Base-by-base conservation (phyloP, 2,888 invertebrate genomes). In the Drosophila flavopinicola region DNA sequence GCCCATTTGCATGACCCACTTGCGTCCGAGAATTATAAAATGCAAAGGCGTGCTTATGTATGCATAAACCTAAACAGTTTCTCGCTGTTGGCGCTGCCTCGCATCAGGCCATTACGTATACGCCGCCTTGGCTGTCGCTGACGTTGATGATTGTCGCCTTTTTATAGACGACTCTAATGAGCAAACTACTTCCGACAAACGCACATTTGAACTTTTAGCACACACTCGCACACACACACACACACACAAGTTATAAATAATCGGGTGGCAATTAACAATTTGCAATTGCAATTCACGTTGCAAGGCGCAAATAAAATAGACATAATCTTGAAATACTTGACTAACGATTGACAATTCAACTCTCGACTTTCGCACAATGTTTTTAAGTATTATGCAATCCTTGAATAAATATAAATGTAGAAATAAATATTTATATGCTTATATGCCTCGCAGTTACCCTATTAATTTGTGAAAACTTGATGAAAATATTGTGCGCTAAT, bases 171-270 rank as follows among this genome's bases (percentile, higher is more conserved):
- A 53, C 44, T 75, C 51, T 61, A 78, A 66, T 69, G 72, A 52
- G 65, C 59, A 72, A 84, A 72, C 75, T 51, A 72, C 78, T 84
- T 80, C 84, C 84, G 78, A 59, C 66, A 71, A 77, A 75, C 77
- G 84, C 79, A 84, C 72, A 77, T 47, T 79, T 84, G 69, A 80
- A 84, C 80, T 77, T 79, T 83, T 24, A 30, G 15, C 42, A 51
- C 37, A 52, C 42, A 45, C 17, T 6, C 23, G 20, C 30, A 39
- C 24, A 11, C 13, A 24, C 20, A 13, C 13, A n/a, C 38, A n/a
- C 15, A 24, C 23, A 32, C 6, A 9, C 30, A 60, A 41, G 48
- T 39, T 74, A 68, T 75, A 77, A 71, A 71, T 78, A 74, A 67
- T 79, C 49, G 53, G 17, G 23, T 35, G 57, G 42, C 59, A 75